Evolutionary conservation across 1,140 invertebrate species (phyloP).

Genomic region (Drosophila teissieri): DNA sequence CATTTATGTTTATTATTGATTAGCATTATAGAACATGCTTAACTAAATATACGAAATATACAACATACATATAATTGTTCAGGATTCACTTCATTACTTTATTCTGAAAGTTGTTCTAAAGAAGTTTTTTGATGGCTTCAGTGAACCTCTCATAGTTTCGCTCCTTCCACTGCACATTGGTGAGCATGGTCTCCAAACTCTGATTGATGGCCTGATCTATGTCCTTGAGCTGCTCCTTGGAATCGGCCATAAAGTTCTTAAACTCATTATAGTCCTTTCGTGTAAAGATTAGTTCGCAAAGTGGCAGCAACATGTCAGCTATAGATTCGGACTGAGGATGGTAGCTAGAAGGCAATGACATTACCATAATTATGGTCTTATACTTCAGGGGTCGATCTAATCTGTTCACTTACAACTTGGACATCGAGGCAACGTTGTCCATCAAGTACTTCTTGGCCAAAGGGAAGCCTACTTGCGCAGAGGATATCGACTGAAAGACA

Average conservation of each 20-base stretch:
- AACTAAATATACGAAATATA: constrained; percentile 81
- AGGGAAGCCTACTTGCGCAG: constrained; percentile 86
- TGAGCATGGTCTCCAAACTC: constrained; percentile 85
- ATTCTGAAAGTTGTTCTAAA: not conserved
- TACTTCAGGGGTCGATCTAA: too few species aligned
- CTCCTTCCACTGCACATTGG: constrained; percentile 85
- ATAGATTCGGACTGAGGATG: constrained; percentile 79
- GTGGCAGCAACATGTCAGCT: constrained; percentile 75
- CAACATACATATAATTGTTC: constrained; percentile 52
- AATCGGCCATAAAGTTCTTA: constrained; percentile 77
- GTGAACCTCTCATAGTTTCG: constrained; percentile 21
- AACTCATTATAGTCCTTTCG: constrained; percentile 84
- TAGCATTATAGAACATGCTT: constrained; percentile 80
- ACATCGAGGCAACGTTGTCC: constrained; percentile 86
- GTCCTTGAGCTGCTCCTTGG: constrained; percentile 81
- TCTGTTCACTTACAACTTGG: constrained; percentile 85
- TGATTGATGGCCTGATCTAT: constrained; percentile 84
- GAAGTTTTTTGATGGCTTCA: not conserved
- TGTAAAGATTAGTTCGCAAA: constrained; percentile 84
- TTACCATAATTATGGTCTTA: not conserved
- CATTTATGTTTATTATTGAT: constrained; percentile 71
- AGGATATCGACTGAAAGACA: constrained; percentile 86
- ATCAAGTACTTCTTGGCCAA: constrained; percentile 88
- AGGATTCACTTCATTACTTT: not conserved
- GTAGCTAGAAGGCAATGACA: constrained; percentile 72